phyloP scores from a whole-genome alignment of 2,797 vertebrate species.

The Craterocephalus amniculus region DNA sequence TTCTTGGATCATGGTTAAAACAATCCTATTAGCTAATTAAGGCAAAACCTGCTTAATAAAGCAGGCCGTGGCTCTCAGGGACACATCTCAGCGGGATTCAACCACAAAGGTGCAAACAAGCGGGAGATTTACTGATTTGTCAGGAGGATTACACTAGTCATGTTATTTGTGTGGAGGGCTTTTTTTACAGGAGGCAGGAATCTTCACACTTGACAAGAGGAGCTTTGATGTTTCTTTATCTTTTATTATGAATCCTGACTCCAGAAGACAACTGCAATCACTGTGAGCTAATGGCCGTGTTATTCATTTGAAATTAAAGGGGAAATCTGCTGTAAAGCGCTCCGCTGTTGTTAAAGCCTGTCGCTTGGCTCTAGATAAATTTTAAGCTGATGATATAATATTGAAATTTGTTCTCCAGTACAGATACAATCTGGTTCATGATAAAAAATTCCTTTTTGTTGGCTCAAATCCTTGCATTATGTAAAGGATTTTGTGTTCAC shows the following conservation, averaged over 20 bases:
- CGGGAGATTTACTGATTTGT: conserved; percentile 61
- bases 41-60: conserved; percentile 73
- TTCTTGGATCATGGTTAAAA: conserved; percentile 81
- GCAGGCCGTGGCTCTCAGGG: conserved; percentile 53
- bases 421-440: not conserved
- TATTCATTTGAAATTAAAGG: conserved; percentile 35
- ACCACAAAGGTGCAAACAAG: conserved; percentile 65
- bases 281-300: conserved; percentile 23
- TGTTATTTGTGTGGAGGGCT: conserved; percentile 48
- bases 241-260: conserved; percentile 43
- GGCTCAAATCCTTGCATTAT: not conserved
- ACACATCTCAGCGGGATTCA: conserved; percentile 59
- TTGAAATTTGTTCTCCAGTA: not conserved
- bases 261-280: conserved; percentile 35
- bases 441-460: not conserved
- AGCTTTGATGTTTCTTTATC: conserved; percentile 65
- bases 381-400: not conserved
- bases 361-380: conserved; percentile 4
- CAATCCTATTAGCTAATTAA: conserved; percentile 83
- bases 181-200: conserved; percentile 35
- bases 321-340: conserved; percentile 29
- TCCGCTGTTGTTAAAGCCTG: conserved; percentile 2
- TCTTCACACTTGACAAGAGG: conserved; percentile 50
- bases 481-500: no score
- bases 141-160: conserved; percentile 67